Base-by-base conservation (phyloP, 2,888 invertebrate genomes). In the Amaurobius ferox region DNA sequence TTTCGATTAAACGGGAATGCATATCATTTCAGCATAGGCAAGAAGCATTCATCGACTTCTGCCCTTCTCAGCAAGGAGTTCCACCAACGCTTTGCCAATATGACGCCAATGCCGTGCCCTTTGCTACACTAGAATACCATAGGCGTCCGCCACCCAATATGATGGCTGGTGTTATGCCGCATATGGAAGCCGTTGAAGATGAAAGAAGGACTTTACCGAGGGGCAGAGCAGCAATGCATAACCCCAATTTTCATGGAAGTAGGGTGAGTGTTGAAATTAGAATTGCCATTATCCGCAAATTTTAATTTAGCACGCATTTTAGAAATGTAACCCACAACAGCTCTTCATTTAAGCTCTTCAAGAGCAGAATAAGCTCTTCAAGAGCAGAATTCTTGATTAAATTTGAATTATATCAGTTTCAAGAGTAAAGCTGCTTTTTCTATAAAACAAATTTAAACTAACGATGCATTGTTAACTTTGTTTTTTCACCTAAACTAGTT, bases 41-140 rank as follows among this genome's bases (percentile, higher is more conserved):
- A 71, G 86, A 86, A 30, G 86, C 86, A 0, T 86, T 79, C 70
- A 86, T 79, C 26, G 86, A 86, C 6, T 86, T 86, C 44, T 79
- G 86, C 39, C 86, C 79, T 30, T 72, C 62, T 30, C 79, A 86
- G 30, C 48, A 67, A 19, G 86, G 55, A 9, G 79, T 86, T 5
- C 23, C 68, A 3, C 79, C 86, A 13, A 86, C 61, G 19, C 40
- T 86, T 6, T 79, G 79, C 66, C 86, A 86, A 19, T 86, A 79
- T 30, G 86, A 86, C 28, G 64, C 74, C 32, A 86, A 48, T 6
- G 79, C 86, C 7, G 74, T 79, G 28, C 86, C 79, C 30, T 86
- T 79, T 44, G 86, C 86, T 13, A 86, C 86, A 16, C 44, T 86
- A 39, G 86, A 86, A 55, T 79, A 86, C 30, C 86, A 79, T 29